Evolutionary conservation across 2,797 vertebrate genomes (phyloP).

Genomic region (Decapterus maruadsi): DNA sequence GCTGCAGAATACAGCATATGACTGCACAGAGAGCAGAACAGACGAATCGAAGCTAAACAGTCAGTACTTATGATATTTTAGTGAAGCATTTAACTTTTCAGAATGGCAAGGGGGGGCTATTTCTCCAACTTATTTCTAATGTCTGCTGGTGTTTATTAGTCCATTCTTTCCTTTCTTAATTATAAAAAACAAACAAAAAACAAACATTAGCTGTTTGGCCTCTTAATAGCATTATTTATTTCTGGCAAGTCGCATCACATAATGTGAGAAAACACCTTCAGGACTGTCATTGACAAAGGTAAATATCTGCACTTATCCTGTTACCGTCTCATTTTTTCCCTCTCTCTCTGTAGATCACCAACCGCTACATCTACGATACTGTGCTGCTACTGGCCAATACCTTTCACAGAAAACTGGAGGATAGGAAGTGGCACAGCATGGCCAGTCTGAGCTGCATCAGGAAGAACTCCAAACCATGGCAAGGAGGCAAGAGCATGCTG

Average conservation of each 20-base stretch:
- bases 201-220: no score
- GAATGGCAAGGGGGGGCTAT: neutral
- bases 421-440: constrained; percentile 99
- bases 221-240: neutral
- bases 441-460: constrained; percentile 97
- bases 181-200: neutral
- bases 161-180: neutral
- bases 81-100: constrained; percentile 21
- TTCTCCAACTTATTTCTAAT: constrained; percentile 10
- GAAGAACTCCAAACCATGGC: constrained; percentile 98
- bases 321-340: neutral
- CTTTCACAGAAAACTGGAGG: constrained; percentile 98
- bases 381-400: constrained; percentile 96
- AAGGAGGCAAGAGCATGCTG: constrained; percentile 98
- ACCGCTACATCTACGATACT: constrained; percentile 96
- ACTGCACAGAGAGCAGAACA: neutral
- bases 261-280: neutral
- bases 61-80: constrained; percentile 2
- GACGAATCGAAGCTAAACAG: neutral
- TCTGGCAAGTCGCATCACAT: neutral
- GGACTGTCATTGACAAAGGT: neutral
- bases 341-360: constrained; percentile 89
- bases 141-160: neutral
- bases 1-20: neutral
- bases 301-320: neutral